phyloP scores from a whole-genome alignment of 1,140 invertebrate species.

The Tetraneura akinire region DNA sequence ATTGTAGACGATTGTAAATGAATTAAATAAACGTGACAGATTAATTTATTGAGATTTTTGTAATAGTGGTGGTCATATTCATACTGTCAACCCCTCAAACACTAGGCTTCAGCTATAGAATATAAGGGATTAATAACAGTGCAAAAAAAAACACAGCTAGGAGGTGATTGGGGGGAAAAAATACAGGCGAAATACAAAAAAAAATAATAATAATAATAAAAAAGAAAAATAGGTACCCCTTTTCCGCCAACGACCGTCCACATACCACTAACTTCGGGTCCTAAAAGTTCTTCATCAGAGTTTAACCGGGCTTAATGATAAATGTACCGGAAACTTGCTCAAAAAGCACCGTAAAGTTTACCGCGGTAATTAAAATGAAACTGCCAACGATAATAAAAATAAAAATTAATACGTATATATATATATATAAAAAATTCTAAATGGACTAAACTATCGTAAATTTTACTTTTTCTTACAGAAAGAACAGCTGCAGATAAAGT shows the following conservation, averaged over 20 bases:
- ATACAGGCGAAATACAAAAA: conserved; percentile 40
- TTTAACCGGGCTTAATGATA: conserved; percentile 50
- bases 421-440: conserved; percentile 31
- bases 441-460: conserved; percentile 32
- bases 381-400: conserved; percentile 27
- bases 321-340: conserved; percentile 49
- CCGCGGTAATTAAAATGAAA: conserved; percentile 50
- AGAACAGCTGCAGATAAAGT: conserved; percentile 48
- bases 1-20: neutral
- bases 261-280: conserved; percentile 20
- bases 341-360: conserved; percentile 47
- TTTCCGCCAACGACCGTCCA: neutral
- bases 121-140: conserved; percentile 25
- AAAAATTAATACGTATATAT: conserved; percentile 44
- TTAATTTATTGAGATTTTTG: conserved; percentile 36
- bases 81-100: conserved; percentile 3
- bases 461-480: conserved; percentile 44
- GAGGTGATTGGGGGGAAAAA: conserved; percentile 8
- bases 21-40: conserved; percentile 7
- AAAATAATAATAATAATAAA: too few species aligned
- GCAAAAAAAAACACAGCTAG: neutral
- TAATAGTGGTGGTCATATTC: neutral
- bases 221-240: too few species aligned
- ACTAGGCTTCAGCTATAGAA: neutral
- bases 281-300: conserved; percentile 50